Base-by-base conservation (phyloP, 1,140 invertebrate genomes). In the Sitophilus oryzae region DNA sequence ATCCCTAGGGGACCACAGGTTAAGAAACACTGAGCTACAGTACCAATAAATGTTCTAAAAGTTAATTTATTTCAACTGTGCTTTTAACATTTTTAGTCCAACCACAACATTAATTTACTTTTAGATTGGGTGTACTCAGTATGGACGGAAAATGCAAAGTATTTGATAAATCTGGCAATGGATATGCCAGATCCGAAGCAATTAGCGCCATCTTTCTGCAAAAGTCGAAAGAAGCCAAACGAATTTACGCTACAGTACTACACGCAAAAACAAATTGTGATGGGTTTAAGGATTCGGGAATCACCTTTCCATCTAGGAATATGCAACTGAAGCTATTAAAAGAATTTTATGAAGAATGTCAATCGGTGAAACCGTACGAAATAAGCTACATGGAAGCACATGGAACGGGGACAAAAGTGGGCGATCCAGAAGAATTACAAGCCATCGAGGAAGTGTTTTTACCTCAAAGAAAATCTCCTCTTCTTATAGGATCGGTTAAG, bases 381-480 rank as follows among this genome's bases (percentile, higher is more conserved):
- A 71, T 97, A 9, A 80, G 80, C 18, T 98, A 85, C 66, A 76
- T 98, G 10, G 95, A 98, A 72, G 89, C 91, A 43, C 93, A 97
- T 69, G 93, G 92, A 35, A 96, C 93, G 20, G 84, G 80, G 76
- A 67, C 63, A 34, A 47, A 21, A 2, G 1, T 46, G 3, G 43
- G 73, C n/a, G n/a, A n/a, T n/a, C n/a, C n/a, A n/a, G n/a, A n/a
- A n/a, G n/a, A n/a, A n/a, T n/a, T n/a, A n/a, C n/a, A n/a, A n/a
- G n/a, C n/a, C n/a, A n/a, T n/a, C n/a, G n/a, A n/a, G n/a, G n/a
- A n/a, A n/a, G n/a, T 82, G 14, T 82, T 85, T 62, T 23, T 22
- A 57, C 50, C 56, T 34, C 79, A 77, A 2, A 75, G 85, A n/a
- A 75, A 64, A 0, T 73, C 73, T 0, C 89, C 93, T 0, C 73